Conservation (phyloP, 2,888 invertebrate genomes). For the Drosophila fulvimacula region DNA sequence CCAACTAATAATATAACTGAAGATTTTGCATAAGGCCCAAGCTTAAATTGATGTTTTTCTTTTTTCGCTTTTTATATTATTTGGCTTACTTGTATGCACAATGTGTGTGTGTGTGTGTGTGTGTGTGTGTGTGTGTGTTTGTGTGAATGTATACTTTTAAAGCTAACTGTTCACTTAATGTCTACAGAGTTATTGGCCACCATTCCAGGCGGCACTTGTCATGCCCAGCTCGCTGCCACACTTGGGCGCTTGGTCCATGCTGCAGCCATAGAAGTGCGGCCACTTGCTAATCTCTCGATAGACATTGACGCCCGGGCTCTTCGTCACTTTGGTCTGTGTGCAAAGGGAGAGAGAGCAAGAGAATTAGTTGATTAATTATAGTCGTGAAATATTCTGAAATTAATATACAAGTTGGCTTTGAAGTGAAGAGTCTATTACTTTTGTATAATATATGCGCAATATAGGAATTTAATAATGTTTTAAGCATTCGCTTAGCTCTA, state of each 20-base stretch:
- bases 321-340: slow-evolving; percentile 83
- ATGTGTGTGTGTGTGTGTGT: not conserved
- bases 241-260: slow-evolving; percentile 66
- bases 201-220: slow-evolving; percentile 74
- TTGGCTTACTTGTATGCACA: slow-evolving; percentile 29
- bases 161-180: slow-evolving; percentile 31
- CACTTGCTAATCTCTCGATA: slow-evolving; percentile 85
- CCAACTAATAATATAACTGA: slow-evolving; percentile 22
- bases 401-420: not conserved
- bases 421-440: not conserved
- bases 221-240: slow-evolving; percentile 83
- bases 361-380: not conserved
- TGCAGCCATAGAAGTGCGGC: slow-evolving; percentile 85
- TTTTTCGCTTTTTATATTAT: slow-evolving; percentile 14
- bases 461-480: too few relatives aligned
- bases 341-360: not conserved
- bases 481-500: too few relatives aligned
- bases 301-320: slow-evolving; percentile 86
- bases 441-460: too few relatives aligned
- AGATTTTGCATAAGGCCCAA: slow-evolving; percentile 14
- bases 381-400: not conserved
- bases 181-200: slow-evolving; percentile 57
- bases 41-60: slow-evolving; percentile 18
- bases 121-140: not conserved
- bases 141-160: slow-evolving; percentile 19